phyloP scores from a whole-genome alignment of 2,888 invertebrate species.

The Acronicta psi region DNA sequence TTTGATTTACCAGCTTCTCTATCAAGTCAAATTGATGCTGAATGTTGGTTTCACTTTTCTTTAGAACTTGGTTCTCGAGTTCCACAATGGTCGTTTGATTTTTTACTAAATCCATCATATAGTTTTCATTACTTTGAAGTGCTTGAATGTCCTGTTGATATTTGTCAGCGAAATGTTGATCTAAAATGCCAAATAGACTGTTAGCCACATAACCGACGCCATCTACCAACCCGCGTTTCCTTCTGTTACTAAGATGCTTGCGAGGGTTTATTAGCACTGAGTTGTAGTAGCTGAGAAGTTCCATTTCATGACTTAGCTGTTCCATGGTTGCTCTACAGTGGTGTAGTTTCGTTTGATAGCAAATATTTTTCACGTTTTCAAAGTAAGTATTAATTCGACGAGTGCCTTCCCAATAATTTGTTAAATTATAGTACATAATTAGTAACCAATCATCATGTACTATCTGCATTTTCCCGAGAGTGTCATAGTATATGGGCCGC shows the following conservation, averaged over 20 bases:
- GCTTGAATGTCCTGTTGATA: conserved; percentile 18
- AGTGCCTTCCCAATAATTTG: conserved; percentile 9
- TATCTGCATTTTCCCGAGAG: conserved; percentile 14
- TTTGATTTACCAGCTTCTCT: conserved; percentile 12
- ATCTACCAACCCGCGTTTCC: conserved; percentile 13
- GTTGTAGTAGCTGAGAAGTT: conserved; percentile 15
- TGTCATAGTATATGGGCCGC: conserved; percentile 10
- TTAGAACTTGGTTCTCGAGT: conserved; percentile 17
- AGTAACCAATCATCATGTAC: conserved; percentile 40
- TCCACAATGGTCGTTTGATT: conserved; percentile 18
- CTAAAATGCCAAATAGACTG: conserved; percentile 16
- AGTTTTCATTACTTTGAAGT: conserved; percentile 15
- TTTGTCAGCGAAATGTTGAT: conserved; percentile 17
- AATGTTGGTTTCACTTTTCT: conserved; percentile 12
- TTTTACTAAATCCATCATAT: conserved; percentile 14
- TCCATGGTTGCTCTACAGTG: conserved; percentile 10
- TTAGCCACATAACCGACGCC: conserved; percentile 21
- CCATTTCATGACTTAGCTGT: conserved; percentile 19
- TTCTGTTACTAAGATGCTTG: conserved; percentile 14
- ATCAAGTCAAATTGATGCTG: conserved; percentile 9
- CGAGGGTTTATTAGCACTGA: conserved; percentile 11
- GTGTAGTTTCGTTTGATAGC: not conserved
- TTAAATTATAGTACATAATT: conserved; percentile 14
- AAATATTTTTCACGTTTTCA: conserved; percentile 1
- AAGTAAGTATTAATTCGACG: conserved; percentile 4